Percentiles rank a stretch among this genome's conserved stretches.
These are phyloP conservation scores for Urophycis tenuis DNA, from an alignment of 2,797 vertebrate genomes.

Conservation along the genomic window DNA sequence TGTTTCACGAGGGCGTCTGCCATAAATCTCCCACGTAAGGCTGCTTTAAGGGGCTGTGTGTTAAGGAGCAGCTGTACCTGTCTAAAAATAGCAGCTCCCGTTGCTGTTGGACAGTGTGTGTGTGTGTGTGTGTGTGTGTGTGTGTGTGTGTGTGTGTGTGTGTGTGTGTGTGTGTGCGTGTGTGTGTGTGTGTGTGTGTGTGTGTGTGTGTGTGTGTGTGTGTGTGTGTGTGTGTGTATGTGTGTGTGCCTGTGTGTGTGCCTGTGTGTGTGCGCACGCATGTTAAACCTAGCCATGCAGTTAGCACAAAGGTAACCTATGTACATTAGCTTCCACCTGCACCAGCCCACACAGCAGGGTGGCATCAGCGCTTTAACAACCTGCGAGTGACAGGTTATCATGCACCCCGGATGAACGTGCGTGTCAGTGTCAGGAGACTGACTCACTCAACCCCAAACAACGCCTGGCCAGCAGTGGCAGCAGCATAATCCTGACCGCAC, in stretches of 20 bases:
- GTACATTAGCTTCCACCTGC: constrained; percentile 61
- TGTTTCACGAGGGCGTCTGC: constrained; percentile 55
- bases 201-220: neutral
- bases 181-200: neutral
- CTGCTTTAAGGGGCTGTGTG: constrained; percentile 58
- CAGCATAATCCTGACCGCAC: constrained; percentile 35
- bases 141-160: neutral
- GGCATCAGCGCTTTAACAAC: constrained; percentile 55
- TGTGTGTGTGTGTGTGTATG: neutral
- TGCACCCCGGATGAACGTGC: constrained; percentile 48
- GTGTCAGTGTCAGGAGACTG: constrained; percentile 39
- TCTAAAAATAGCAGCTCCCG: constrained; percentile 64
- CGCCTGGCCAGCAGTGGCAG: constrained; percentile 13
- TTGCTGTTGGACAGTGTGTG: constrained; percentile 52
- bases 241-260: neutral
- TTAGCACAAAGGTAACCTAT: constrained; percentile 54
- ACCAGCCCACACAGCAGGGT: constrained; percentile 38
- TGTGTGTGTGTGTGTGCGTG: too few species aligned
- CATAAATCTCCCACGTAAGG: constrained; percentile 62
- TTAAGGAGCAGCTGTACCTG: constrained; percentile 64
- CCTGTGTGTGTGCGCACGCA: neutral
- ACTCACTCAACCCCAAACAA: constrained; percentile 58
- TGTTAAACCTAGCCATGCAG: constrained; percentile 38
- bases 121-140: neutral
- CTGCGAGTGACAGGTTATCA: constrained; percentile 57